Percentiles rank a stretch among this genome's conserved stretches.
Evolutionary conservation across 2,888 invertebrate genomes (phyloP).

Genomic region (Leucophenga montana): DNA sequence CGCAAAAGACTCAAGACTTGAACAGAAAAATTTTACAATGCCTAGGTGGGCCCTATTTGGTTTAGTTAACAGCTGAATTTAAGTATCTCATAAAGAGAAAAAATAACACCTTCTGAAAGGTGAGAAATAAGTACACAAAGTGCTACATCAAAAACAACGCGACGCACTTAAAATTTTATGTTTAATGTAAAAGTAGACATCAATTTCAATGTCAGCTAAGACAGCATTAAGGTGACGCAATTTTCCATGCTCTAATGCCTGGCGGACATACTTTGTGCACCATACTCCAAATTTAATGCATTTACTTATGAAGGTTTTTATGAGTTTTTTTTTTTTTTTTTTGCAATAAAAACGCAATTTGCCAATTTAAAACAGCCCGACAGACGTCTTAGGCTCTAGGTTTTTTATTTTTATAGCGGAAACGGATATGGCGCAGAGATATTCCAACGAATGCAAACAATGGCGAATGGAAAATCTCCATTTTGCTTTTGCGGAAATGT

Average conservation of each 20-base stretch:
- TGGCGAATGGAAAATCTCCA: no score
- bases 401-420: constrained; percentile 7
- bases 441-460: constrained; percentile 3
- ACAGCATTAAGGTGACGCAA: no score
- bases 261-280: constrained; percentile 17
- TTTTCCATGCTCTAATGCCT: background rate
- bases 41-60: no score
- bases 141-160: no score
- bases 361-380: background rate
- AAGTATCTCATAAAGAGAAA: background rate
- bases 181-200: constrained; percentile 1
- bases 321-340: constrained; percentile 13
- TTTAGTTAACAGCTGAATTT: no score
- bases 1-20: no score
- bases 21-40: no score
- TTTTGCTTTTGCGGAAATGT: constrained; percentile 1
- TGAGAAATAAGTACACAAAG: background rate
- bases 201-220: background rate
- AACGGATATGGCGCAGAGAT: background rate
- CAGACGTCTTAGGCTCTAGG: no score
- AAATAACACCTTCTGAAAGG: background rate
- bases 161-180: constrained; percentile 9
- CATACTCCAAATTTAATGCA: background rate
- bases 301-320: background rate
- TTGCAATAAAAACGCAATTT: constrained; percentile 23